These are phyloP conservation scores for Drosophila sulfurigaster DNA, from an alignment of 1,140 invertebrate genomes.

Conservation along the genomic window DNA sequence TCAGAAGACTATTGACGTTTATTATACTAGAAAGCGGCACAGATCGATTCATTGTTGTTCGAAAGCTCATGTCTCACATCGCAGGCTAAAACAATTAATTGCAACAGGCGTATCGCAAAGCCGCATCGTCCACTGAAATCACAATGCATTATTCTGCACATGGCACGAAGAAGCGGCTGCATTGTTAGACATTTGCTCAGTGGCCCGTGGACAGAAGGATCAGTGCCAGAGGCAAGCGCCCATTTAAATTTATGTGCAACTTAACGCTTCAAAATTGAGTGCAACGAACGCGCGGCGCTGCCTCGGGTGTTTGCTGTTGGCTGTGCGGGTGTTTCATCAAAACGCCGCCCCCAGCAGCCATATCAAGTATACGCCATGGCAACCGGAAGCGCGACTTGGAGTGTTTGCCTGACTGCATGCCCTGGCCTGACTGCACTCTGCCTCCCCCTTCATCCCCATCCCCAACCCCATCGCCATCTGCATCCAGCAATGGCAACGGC, in stretches of 20 bases:
- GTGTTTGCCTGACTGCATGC: slow-evolving; percentile 73
- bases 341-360: slow-evolving; percentile 64
- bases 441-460: slow-evolving; percentile 52
- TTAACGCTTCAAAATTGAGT: slow-evolving; percentile 83
- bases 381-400: slow-evolving; percentile 79
- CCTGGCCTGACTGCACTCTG: slow-evolving; percentile 42
- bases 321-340: slow-evolving; percentile 28
- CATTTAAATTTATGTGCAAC: slow-evolving; percentile 84
- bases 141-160: slow-evolving; percentile 29
- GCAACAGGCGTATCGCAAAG: slow-evolving; percentile 34
- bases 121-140: slow-evolving; percentile 46
- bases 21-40: neutral
- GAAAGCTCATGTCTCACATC: neutral
- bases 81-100: slow-evolving; percentile 66
- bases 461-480: slow-evolving; percentile 41
- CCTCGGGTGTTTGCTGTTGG: neutral
- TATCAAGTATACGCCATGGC: slow-evolving; percentile 80
- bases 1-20: neutral
- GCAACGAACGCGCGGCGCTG: slow-evolving; percentile 67
- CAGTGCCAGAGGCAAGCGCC: slow-evolving; percentile 15
- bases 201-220: neutral
- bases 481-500: slow-evolving; percentile 36
- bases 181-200: slow-evolving; percentile 47
- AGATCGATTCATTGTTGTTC: neutral
- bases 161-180: slow-evolving; percentile 23